A percentile compares a stretch with the other conserved stretches of the same genome.
phyloP scores from a whole-genome alignment of 2,888 invertebrate genomes.

The Brachyptera putata region DNA sequence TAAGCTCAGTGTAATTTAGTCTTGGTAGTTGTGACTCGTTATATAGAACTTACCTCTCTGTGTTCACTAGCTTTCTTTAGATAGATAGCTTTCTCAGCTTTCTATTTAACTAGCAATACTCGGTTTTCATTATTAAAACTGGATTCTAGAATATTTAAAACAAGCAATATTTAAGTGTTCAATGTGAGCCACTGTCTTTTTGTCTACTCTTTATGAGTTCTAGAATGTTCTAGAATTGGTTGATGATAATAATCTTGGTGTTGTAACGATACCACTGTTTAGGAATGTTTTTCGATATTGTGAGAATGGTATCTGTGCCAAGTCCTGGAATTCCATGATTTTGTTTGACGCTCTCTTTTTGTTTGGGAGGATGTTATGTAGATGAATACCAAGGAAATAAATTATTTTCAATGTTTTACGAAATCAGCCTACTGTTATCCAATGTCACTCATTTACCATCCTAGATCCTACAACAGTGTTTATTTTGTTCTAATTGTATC shows the following conservation, averaged over 20 bases:
- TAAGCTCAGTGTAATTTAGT: too few relatives aligned
- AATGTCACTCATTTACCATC: too few relatives aligned
- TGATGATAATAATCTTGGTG: constrained; percentile 12
- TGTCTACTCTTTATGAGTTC: constrained; percentile 1
- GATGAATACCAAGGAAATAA: constrained; percentile 19
- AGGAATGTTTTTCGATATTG: constrained; percentile 14
- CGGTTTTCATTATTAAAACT: background rate
- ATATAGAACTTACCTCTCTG: too few relatives aligned
- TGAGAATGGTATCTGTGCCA: background rate
- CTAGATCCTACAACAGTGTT: too few relatives aligned
- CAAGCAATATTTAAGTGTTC: background rate
- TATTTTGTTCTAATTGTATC: too few relatives aligned
- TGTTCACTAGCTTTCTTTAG: constrained; percentile 23
- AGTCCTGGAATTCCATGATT: background rate
- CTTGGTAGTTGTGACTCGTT: too few relatives aligned
- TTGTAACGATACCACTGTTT: constrained; percentile 12
- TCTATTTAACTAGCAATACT: too few relatives aligned
- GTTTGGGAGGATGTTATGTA: constrained; percentile 19
- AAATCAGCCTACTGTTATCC: too few relatives aligned
- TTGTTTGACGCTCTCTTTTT: constrained; percentile 17
- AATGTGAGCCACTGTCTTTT: constrained; percentile 8
- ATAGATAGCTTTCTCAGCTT: background rate
- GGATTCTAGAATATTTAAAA: constrained; percentile 3
- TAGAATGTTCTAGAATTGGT: constrained; percentile 12
- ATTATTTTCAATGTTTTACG: constrained; percentile 17